Conservation (phyloP, 2,113 vertebrate genomes). For the Ochotona curzoniae region DNA sequence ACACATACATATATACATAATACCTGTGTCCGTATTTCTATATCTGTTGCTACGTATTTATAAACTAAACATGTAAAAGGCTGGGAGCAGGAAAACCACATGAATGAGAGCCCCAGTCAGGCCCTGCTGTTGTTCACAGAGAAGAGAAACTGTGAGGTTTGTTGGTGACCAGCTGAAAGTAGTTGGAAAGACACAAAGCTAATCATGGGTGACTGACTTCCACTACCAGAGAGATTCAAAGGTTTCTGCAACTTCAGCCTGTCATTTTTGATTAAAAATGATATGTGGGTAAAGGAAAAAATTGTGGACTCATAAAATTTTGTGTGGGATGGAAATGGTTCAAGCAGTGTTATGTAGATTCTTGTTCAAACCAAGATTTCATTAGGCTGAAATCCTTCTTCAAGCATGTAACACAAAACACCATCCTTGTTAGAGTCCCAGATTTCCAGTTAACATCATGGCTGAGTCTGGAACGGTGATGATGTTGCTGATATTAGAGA, state of each 20-base stretch:
- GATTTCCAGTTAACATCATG: not conserved
- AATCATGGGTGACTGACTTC: not conserved
- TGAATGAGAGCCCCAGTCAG: not conserved
- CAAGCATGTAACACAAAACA: not conserved
- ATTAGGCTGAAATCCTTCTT: not conserved
- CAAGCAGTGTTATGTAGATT: not conserved
- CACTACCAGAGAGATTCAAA: not conserved
- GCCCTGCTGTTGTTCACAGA: not conserved
- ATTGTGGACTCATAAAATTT: not conserved
- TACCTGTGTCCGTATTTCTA: too few species aligned
- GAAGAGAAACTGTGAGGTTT: not conserved
- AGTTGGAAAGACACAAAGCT: not conserved
- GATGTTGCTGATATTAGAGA: not conserved
- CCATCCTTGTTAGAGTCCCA: not conserved
- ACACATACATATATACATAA: too few species aligned
- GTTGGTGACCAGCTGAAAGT: not conserved
- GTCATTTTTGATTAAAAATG: not conserved
- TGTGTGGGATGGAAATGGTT: not conserved
- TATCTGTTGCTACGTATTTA: not conserved
- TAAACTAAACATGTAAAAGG: not conserved
- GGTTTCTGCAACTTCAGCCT: not conserved
- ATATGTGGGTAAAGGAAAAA: not conserved
- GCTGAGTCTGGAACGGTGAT: not conserved
- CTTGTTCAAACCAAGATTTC: not conserved
- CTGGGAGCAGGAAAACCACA: not conserved